Conservation (phyloP, 1,140 invertebrate genomes). For the Drepana arcuata region DNA sequence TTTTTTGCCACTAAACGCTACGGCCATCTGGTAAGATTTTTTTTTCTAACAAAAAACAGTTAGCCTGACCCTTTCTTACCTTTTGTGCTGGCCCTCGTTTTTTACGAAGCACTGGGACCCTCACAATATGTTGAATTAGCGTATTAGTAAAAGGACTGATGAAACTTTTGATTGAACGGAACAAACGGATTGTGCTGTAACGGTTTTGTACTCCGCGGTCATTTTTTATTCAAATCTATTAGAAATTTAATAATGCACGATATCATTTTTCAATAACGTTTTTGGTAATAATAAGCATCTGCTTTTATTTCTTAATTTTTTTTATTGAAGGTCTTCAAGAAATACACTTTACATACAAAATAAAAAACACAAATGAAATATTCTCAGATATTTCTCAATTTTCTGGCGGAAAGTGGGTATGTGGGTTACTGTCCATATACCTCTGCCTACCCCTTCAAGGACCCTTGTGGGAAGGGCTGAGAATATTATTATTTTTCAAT, state of each 20-base stretch:
- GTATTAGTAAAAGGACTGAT: constrained; percentile 66
- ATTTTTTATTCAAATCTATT: constrained; percentile 26
- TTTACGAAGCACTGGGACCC: constrained; percentile 52
- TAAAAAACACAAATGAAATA: constrained; percentile 2
- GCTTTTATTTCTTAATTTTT: neutral
- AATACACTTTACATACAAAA: constrained; percentile 4
- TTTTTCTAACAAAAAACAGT: constrained; percentile 57
- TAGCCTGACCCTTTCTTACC: constrained; percentile 70
- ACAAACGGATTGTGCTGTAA: constrained; percentile 65
- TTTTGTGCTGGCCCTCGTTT: constrained; percentile 60
- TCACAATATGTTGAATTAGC: constrained; percentile 69
- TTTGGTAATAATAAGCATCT: neutral
- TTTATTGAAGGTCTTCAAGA: neutral
- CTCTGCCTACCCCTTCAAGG: no score
- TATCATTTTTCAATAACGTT: constrained; percentile 8
- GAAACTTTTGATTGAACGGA: constrained; percentile 65
- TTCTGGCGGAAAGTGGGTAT: no score
- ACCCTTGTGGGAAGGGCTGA: no score
- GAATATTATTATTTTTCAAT: no score
- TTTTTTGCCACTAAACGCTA: constrained; percentile 65
- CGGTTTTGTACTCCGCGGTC: constrained; percentile 38
- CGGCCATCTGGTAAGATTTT: constrained; percentile 65
- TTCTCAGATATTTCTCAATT: no score
- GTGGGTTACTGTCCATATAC: no score
- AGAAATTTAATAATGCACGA: constrained; percentile 27